Conservation (phyloP, 1,140 invertebrate species). For the Agrilus planipennis region DNA sequence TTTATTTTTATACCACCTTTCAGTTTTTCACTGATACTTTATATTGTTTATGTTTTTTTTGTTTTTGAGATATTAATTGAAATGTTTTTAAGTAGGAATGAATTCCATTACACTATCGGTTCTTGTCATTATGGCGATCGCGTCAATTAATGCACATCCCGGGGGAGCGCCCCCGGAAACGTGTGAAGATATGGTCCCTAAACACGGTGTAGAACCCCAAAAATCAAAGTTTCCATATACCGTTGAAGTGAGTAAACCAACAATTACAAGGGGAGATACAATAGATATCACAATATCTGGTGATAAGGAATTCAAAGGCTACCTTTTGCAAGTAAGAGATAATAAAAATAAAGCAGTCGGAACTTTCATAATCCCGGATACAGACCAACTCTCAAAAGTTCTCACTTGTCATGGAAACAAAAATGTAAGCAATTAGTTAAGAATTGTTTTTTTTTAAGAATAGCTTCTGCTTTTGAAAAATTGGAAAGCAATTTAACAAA, state of each 20-base stretch:
- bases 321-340: conserved; percentile 33
- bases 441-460: no score
- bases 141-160: conserved; percentile 17
- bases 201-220: conserved; percentile 29
- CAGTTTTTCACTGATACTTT: no score
- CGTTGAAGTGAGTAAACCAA: conserved; percentile 24
- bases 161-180: conserved; percentile 30
- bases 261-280: conserved; percentile 23
- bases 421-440: no score
- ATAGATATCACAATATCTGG: conserved; percentile 27
- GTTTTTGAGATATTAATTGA: no score
- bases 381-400: conserved; percentile 25
- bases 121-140: no score
- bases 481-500: no score
- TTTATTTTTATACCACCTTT: no score
- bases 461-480: no score
- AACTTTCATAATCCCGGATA: conserved; percentile 24
- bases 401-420: conserved; percentile 25
- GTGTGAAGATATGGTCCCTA: conserved; percentile 33
- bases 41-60: no score
- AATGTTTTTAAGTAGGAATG: no score
- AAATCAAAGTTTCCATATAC: conserved; percentile 28
- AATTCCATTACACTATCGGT: no score
- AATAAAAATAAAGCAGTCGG: conserved; percentile 29
- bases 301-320: conserved; percentile 32